These are phyloP conservation scores for Triops cancriformis DNA, from an alignment of 1,140 invertebrate species.

Conservation along the genomic window DNA sequence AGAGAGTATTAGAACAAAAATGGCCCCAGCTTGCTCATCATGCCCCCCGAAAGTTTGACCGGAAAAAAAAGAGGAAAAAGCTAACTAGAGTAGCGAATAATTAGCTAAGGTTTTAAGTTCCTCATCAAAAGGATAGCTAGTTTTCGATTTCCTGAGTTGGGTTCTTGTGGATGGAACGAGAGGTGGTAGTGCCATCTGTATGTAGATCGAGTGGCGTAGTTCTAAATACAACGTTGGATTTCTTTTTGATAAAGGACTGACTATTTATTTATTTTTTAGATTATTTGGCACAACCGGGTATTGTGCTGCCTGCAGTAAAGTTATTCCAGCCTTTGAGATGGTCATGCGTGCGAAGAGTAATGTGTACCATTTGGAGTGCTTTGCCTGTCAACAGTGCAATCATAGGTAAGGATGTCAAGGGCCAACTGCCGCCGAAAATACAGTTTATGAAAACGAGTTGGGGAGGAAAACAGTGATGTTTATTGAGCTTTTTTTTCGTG, in stretches of 20 bases:
- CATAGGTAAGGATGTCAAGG: constrained; percentile 60
- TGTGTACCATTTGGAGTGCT: constrained; percentile 92
- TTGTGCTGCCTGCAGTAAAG: constrained; percentile 88
- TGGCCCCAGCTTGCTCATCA: background rate
- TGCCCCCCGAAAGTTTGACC: background rate
- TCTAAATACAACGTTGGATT: constrained; percentile 1
- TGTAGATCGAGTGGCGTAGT: background rate
- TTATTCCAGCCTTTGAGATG: constrained; percentile 94
- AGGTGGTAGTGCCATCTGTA: no score
- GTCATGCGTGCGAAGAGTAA: constrained; percentile 90
- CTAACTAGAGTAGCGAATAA: no score
- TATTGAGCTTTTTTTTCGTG: constrained; percentile 35
- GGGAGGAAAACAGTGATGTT: background rate
- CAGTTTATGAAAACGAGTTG: constrained; percentile 14
- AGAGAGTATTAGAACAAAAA: constrained; percentile 19
- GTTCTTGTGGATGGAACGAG: no score
- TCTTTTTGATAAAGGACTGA: background rate
- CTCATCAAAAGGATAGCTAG: no score
- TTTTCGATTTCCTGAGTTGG: no score
- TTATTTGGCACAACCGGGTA: constrained; percentile 43
- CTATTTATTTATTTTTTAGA: constrained; percentile 24
- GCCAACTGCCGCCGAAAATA: constrained; percentile 23
- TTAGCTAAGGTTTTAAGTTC: no score
- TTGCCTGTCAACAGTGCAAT: constrained; percentile 92
- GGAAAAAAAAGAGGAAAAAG: no score